A percentile compares a stretch with the other conserved stretches of the same genome.
Conservation (phyloP, 2,888 invertebrate genomes). For the Pyralis farinalis region DNA sequence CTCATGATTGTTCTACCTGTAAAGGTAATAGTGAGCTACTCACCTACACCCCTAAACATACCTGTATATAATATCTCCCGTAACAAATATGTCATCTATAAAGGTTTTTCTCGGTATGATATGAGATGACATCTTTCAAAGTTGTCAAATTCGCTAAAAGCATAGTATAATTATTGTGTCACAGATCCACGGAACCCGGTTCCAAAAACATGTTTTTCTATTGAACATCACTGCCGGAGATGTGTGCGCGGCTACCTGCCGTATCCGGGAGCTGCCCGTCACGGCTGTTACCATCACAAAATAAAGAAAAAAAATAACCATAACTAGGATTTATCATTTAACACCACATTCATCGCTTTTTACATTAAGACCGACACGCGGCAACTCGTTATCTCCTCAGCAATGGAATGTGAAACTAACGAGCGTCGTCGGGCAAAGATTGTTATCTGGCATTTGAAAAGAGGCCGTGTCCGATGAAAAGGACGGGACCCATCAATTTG, state of each 20-base stretch:
- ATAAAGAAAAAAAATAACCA: constrained; percentile 45
- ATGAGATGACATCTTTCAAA: too few relatives aligned
- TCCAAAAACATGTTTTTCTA: constrained; percentile 27
- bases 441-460: constrained; percentile 28
- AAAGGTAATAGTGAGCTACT: too few relatives aligned
- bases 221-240: constrained; percentile 42
- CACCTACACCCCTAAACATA: too few relatives aligned
- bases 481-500: constrained; percentile 45
- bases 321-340: constrained; percentile 40
- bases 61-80: too few relatives aligned
- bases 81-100: too few relatives aligned
- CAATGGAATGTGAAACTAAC: constrained; percentile 29
- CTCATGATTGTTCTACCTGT: too few relatives aligned
- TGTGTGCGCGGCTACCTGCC: constrained; percentile 72
- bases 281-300: constrained; percentile 54
- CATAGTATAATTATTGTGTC: too few relatives aligned
- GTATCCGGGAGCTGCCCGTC: constrained; percentile 62
- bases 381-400: constrained; percentile 23
- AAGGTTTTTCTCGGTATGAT: too few relatives aligned
- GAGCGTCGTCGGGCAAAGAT: constrained; percentile 23
- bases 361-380: constrained; percentile 29
- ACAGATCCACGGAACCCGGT: constrained; percentile 24
- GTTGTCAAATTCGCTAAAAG: too few relatives aligned
- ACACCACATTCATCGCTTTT: constrained; percentile 51
- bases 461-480: constrained; percentile 29